phyloP scores from a whole-genome alignment of 2,113 vertebrate genomes.

The Redunca redunca region DNA sequence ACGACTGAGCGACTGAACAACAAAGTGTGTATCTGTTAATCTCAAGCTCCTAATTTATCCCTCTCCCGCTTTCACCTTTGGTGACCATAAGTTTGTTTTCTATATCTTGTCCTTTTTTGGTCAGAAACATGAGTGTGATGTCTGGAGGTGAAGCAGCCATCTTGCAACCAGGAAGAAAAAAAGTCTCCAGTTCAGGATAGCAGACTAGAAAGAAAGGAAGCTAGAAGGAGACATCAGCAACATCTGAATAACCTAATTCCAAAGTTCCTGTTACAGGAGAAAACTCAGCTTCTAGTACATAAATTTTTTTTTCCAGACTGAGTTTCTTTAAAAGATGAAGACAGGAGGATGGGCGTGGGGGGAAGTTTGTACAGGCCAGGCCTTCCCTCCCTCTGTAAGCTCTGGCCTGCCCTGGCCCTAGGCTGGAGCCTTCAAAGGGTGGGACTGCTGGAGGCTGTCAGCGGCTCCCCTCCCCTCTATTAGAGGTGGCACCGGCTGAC shows the following conservation, averaged over 20 bases:
- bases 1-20: not conserved
- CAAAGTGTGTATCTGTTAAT: not conserved
- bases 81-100: not conserved
- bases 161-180: slow-evolving; percentile 1
- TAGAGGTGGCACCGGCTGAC: slow-evolving; percentile 52
- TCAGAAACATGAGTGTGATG: not conserved
- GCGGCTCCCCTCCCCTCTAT: not conserved
- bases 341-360: not conserved
- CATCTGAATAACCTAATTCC: not conserved
- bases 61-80: not conserved
- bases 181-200: not conserved
- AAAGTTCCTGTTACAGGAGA: not conserved
- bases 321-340: slow-evolving; percentile 1
- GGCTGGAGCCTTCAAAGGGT: slow-evolving; percentile 13
- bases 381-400: not conserved
- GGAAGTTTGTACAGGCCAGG: slow-evolving; percentile 40
- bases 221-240: not conserved
- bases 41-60: not conserved
- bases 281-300: not conserved
- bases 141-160: not conserved
- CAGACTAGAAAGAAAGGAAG: not conserved
- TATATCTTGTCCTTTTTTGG: too few relatives aligned
- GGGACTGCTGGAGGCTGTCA: slow-evolving; percentile 6
- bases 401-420: not conserved
- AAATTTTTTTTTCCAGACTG: not conserved